Conservation (phyloP, 2,797 vertebrate genomes). For the Diceros bicornis region DNA sequence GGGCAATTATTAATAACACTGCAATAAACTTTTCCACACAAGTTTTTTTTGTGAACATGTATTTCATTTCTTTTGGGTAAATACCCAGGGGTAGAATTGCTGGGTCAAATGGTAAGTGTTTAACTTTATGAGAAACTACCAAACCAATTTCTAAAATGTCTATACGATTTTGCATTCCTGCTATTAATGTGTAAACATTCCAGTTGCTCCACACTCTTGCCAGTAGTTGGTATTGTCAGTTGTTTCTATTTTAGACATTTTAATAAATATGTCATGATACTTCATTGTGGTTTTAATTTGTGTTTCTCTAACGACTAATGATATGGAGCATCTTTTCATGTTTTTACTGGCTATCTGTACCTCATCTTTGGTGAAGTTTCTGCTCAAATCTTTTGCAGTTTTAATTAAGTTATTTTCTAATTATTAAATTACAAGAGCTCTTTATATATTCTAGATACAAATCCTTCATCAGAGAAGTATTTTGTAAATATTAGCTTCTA, state of each 20-base stretch:
- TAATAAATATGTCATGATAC: not conserved
- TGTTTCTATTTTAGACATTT: not conserved
- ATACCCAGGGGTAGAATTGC: not conserved
- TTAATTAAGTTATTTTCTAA: not conserved
- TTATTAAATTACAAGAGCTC: not conserved
- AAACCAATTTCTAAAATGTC: not conserved
- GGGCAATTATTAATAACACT: not conserved
- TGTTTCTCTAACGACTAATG: not conserved
- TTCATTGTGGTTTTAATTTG: not conserved
- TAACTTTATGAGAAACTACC: not conserved
- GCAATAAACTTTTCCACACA: not conserved
- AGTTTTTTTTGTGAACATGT: not conserved
- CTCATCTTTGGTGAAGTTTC: not conserved
- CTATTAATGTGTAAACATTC: not conserved
- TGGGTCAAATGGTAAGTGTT: not conserved
- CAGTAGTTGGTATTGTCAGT: not conserved
- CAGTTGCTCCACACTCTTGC: not conserved
- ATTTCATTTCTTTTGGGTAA: constrained; percentile 5
- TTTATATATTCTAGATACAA: not conserved
- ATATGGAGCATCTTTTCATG: not conserved
- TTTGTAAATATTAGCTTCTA: not conserved
- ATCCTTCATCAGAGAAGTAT: not conserved
- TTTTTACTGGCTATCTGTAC: not conserved
- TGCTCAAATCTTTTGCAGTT: not conserved
- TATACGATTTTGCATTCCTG: not conserved